Percentiles rank a stretch among this genome's conserved stretches.
Conservation (phyloP, 2,888 invertebrate genomes). For the Deilephila porcellus region DNA sequence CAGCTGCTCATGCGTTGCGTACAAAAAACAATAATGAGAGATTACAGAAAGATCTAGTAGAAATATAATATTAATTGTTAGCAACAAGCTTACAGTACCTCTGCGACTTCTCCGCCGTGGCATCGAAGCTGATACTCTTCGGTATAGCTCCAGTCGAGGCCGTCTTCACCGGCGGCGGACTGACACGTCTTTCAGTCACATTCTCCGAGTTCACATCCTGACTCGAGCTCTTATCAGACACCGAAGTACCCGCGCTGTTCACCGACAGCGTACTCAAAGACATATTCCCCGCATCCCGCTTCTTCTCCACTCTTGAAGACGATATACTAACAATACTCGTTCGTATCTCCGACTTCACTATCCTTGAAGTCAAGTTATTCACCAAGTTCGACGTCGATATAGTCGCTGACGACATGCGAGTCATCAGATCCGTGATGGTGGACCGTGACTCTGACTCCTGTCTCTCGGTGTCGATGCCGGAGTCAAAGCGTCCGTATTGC, state of each 20-base stretch:
- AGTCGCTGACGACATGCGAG: conserved; percentile 74
- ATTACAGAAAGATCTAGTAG: too few relatives aligned
- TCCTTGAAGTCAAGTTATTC: conserved; percentile 67
- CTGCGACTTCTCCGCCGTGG: conserved; percentile 92
- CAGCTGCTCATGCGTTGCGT: too few relatives aligned
- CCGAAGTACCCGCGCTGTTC: conserved; percentile 75
- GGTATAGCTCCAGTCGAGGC: conserved; percentile 93
- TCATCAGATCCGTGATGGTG: conserved; percentile 73
- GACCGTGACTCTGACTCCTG: conserved; percentile 63
- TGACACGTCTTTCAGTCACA: conserved; percentile 73
- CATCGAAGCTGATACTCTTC: conserved; percentile 96
- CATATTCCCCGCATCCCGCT: conserved; percentile 66
- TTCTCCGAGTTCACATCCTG: conserved; percentile 80
- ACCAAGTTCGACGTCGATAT: conserved; percentile 71
- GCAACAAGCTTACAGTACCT: conserved; percentile 62
- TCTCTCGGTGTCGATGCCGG: conserved; percentile 69
- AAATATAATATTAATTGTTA: too few relatives aligned
- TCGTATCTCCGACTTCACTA: conserved; percentile 73
- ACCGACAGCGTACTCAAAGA: conserved; percentile 77
- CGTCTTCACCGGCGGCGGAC: conserved; percentile 68
- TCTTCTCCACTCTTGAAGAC: conserved; percentile 75
- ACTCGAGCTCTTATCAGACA: conserved; percentile 77
- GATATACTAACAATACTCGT: conserved; percentile 77
- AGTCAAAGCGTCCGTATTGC: conserved; percentile 68
- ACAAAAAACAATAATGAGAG: too few relatives aligned